These are phyloP conservation scores for Leptinotarsa rubiginosa DNA, from an alignment of 2,888 invertebrate species.

Conservation along the genomic window DNA sequence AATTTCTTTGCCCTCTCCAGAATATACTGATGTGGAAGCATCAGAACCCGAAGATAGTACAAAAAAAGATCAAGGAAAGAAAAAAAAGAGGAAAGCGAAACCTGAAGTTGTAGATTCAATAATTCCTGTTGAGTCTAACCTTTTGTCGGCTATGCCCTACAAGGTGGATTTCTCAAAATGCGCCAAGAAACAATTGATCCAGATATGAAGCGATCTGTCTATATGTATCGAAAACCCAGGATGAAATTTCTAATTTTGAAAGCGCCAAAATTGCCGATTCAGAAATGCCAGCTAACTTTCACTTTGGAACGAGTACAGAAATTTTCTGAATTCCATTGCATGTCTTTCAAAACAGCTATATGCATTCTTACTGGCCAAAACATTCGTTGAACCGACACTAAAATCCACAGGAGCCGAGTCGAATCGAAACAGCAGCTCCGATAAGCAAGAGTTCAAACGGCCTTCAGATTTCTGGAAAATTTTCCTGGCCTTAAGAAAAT, in stretches of 20 bases:
- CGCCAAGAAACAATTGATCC: no score
- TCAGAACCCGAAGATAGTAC: constrained; percentile 47
- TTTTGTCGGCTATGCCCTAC: no score
- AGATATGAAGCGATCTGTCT: no score
- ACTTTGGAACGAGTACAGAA: no score
- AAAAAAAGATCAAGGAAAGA: constrained; percentile 40
- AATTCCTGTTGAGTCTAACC: constrained; percentile 58
- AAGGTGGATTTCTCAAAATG: no score
- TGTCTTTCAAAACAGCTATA: no score
- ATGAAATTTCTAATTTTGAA: no score
- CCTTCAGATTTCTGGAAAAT: constrained; percentile 73
- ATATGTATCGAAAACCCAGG: no score
- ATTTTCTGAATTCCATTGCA: no score
- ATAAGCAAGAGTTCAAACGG: constrained; percentile 56
- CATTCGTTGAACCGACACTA: no score
- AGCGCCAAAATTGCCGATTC: no score
- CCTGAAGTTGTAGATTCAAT: constrained; percentile 35
- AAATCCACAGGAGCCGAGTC: not conserved
- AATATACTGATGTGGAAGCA: constrained; percentile 52
- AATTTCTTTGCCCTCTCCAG: constrained; percentile 54
- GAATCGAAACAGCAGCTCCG: not conserved
- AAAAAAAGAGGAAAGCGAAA: constrained; percentile 52
- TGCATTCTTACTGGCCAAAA: constrained; percentile 67
- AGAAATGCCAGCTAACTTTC: no score
- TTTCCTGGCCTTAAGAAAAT: constrained; percentile 42